phyloP scores from a whole-genome alignment of 2,797 vertebrate species.

The Pteronotus mesoamericanus region DNA sequence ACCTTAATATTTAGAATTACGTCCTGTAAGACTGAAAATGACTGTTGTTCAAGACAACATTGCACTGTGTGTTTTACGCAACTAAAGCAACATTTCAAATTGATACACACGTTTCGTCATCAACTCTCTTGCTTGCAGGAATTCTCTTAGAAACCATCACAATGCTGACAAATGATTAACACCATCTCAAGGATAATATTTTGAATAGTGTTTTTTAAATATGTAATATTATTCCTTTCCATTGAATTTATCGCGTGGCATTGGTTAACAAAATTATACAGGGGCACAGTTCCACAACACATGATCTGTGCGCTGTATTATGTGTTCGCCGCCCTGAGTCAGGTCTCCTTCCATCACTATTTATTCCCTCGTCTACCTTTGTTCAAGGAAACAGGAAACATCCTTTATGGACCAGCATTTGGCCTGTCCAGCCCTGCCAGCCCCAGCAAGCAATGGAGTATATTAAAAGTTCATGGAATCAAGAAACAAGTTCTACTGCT shows the following conservation, averaged over 20 bases:
- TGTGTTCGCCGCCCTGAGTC: no score
- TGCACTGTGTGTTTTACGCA: background rate
- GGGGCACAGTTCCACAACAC: no score
- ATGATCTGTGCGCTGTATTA: no score
- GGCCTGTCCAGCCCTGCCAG: background rate
- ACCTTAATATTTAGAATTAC: background rate
- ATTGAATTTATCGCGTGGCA: no score
- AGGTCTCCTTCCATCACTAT: no score
- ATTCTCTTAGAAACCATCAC: background rate
- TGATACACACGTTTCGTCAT: background rate
- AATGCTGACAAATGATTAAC: background rate
- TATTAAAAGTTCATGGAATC: background rate
- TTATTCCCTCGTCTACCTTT: background rate
- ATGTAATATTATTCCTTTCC: no score
- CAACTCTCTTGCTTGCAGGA: background rate
- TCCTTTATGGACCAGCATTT: background rate
- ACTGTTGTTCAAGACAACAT: background rate
- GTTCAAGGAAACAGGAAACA: background rate
- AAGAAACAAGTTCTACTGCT: background rate
- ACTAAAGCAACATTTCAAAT: background rate
- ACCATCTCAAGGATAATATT: background rate
- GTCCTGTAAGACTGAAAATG: background rate
- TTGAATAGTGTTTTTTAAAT: background rate
- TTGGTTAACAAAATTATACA: no score
- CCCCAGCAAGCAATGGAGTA: background rate